Conservation (phyloP, 2,888 invertebrate genomes). For the Eubasilissa splendida region DNA sequence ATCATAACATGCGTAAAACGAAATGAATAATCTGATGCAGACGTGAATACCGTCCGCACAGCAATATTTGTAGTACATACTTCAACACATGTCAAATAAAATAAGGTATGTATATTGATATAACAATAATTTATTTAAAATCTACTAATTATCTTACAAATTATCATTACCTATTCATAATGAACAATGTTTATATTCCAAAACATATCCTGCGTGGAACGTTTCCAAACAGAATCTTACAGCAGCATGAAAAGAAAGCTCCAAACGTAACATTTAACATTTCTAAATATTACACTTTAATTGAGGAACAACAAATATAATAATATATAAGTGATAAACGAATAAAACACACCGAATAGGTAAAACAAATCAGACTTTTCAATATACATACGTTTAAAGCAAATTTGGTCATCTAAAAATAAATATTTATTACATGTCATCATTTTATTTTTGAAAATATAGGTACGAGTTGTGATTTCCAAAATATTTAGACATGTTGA, state of each 20-base stretch:
- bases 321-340: background rate
- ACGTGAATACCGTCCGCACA: too few species aligned
- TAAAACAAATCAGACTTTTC: constrained; percentile 23
- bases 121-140: too few species aligned
- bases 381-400: constrained; percentile 1
- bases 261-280: constrained; percentile 1
- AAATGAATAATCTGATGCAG: too few species aligned
- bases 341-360: constrained; percentile 1
- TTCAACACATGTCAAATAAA: too few species aligned
- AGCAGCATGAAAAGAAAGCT: constrained; percentile 19
- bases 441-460: background rate
- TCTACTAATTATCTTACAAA: too few species aligned
- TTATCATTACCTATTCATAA: background rate
- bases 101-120: too few species aligned
- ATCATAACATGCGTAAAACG: too few species aligned
- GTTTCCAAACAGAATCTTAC: constrained; percentile 18
- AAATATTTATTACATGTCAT: constrained; percentile 2
- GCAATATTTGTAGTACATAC: too few species aligned
- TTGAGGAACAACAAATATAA: background rate
- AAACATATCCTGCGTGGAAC: background rate
- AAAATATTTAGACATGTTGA: background rate
- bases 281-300: background rate
- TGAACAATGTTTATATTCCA: background rate
- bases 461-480: background rate
- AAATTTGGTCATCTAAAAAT: constrained; percentile 4